Base-by-base conservation (phyloP, 2,888 invertebrate genomes). In the Synanthedon formicaeformis region DNA sequence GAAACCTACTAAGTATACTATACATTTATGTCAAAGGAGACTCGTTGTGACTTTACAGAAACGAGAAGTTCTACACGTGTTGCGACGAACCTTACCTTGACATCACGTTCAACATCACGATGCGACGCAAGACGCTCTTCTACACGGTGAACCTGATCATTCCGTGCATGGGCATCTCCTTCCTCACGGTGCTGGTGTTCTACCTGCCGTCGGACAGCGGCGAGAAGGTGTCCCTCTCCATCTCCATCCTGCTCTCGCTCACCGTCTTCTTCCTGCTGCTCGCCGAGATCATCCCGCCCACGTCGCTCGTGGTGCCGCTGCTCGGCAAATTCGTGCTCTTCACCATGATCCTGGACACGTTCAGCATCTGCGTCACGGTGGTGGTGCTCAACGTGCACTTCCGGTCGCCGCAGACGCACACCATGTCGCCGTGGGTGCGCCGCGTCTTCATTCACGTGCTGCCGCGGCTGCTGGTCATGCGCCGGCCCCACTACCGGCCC, bases 331-430 rank as follows among this genome's bases (percentile, higher is more conserved):
- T 96, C 81, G 96, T 96, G 81, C 92, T 97, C 66, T 97, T 97
- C 90, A 96, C 96, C 65, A 96, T 97, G 96, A 96, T 96, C 77
- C 91, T 97, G 71, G 96, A 96, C 83, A 96, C 96, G 56, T 94
- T 96, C 89, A 94, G 94, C 85, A 96, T 97, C 86, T 95, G 96
- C 88, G 94, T 96, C 75, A 96, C 97, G 58, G 98, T 99, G 71
- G 94, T 98, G 75, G 97, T 98, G 69, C 90, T 98, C 71, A 98
- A 98, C 89, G 96, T 98, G 68, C 98, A 98, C 90, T 98, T 98
- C 90, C 95, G 99, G 56, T 97, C 97, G 63, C 97, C 98, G 60
- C 96, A 97, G 83, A 99, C 98, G 60, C 98, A 98, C 89, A 94
- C 95, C 63, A 98, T 99, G 98, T 95, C 97, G 59, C 96, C 94